Conservation (phyloP, 2,888 invertebrate species). For the Cheiracanthium punctorium region DNA sequence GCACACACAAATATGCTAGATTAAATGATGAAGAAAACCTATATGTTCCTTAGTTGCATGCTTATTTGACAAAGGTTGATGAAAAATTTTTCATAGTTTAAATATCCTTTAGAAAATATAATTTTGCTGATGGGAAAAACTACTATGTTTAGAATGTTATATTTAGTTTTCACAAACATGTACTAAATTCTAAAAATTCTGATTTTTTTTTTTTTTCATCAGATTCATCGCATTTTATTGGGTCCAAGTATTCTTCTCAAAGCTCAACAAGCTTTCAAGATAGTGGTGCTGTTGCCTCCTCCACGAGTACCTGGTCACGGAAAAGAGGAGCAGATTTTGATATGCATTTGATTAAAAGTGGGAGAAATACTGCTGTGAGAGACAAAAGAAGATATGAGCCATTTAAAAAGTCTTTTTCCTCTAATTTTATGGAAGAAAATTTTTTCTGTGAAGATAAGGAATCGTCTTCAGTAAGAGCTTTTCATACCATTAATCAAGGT, state of each 20-base stretch:
- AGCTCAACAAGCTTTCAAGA: slow-evolving; percentile 42
- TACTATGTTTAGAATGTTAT: too few species aligned
- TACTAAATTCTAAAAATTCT: too few species aligned
- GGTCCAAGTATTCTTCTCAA: background rate
- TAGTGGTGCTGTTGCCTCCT: slow-evolving; percentile 34
- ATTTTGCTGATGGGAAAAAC: too few species aligned
- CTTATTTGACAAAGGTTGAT: too few species aligned
- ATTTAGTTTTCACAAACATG: too few species aligned
- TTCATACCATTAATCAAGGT: background rate
- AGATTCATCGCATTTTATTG: slow-evolving; percentile 22
- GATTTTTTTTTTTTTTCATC: background rate
- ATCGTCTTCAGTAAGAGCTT: background rate
- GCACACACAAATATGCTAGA: too few species aligned
- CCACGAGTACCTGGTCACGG: slow-evolving; percentile 33
- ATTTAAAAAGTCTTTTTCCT: slow-evolving; percentile 3
- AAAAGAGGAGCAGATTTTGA: slow-evolving; percentile 35
- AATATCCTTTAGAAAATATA: too few species aligned
- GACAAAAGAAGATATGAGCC: slow-evolving; percentile 32
- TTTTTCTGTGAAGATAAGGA: background rate
- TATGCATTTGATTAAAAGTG: background rate
- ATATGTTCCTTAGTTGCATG: too few species aligned
- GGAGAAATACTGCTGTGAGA: background rate
- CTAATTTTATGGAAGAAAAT: background rate
- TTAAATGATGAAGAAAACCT: too few species aligned
- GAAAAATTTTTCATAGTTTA: too few species aligned